A percentile compares a stretch with the other conserved stretches of the same genome.
These are phyloP conservation scores for Oreochromis tanganicae DNA, from an alignment of 2,113 vertebrate genomes.

Conservation along the genomic window DNA sequence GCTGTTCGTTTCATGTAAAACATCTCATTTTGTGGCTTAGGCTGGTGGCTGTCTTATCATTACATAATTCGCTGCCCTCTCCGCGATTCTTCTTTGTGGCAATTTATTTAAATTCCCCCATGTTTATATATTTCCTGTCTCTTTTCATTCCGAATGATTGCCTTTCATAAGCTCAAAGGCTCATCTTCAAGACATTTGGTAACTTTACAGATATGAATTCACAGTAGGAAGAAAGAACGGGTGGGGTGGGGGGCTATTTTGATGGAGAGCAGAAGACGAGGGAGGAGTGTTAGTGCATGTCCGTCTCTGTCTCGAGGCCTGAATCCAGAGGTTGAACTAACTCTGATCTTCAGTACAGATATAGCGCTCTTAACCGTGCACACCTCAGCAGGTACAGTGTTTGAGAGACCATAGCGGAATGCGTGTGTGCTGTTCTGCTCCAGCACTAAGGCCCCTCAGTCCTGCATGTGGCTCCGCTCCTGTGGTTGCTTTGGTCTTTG, in stretches of 20 bases:
- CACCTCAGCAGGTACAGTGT: slow-evolving; percentile 45
- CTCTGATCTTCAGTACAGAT: slow-evolving; percentile 43
- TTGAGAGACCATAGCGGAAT: slow-evolving; percentile 24
- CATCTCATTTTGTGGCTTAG: slow-evolving; percentile 71
- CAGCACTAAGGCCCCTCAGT: slow-evolving; percentile 36
- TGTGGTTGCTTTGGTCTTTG: slow-evolving; percentile 70
- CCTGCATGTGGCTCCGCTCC: slow-evolving; percentile 55
- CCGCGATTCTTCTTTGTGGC: slow-evolving; percentile 63
- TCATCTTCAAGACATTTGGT: slow-evolving; percentile 69
- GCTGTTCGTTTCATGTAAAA: slow-evolving; percentile 74
- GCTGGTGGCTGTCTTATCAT: slow-evolving; percentile 67
- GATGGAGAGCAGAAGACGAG: slow-evolving; percentile 35
- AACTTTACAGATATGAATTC: slow-evolving; percentile 60
- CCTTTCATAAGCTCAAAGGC: slow-evolving; percentile 70
- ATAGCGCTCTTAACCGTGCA: slow-evolving; percentile 30
- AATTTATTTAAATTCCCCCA: slow-evolving; percentile 72
- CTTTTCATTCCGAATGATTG: slow-evolving; percentile 69
- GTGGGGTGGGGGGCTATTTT: slow-evolving; percentile 4
- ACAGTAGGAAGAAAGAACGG: not conserved
- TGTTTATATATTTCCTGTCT: slow-evolving; percentile 71
- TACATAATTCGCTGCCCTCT: slow-evolving; percentile 65
- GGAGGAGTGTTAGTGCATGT: slow-evolving; percentile 35
- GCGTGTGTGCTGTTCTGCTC: slow-evolving; percentile 39
- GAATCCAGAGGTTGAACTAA: slow-evolving; percentile 39
- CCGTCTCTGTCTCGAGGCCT: slow-evolving; percentile 44